phyloP scores from a whole-genome alignment of 2,797 vertebrate genomes.

The Pelochelys cantorii region DNA sequence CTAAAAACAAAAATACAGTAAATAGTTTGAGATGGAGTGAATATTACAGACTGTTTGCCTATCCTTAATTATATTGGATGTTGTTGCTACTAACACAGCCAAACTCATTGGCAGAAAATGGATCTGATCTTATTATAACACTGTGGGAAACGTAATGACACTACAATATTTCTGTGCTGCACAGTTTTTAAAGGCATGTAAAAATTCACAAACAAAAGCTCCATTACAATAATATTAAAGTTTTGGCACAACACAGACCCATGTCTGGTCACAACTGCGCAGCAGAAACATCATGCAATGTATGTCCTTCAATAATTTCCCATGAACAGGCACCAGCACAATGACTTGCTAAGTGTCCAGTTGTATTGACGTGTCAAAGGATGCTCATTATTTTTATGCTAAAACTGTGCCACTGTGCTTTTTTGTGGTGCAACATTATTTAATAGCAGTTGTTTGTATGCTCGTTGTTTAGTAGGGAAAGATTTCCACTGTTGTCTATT shows the following conservation, averaged over 20 bases:
- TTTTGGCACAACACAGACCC: neutral
- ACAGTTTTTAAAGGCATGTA: neutral
- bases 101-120: slow-evolving; percentile 47
- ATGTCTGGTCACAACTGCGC: neutral
- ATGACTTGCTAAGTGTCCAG: neutral
- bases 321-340: accelerated
- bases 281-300: neutral
- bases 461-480: slow-evolving; percentile 6
- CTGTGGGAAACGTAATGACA: neutral
- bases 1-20: neutral
- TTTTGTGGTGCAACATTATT: neutral
- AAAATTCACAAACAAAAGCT: neutral
- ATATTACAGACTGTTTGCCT: neutral
- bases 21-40: neutral
- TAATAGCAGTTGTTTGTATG: neutral
- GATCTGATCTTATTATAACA: slow-evolving; percentile 58
- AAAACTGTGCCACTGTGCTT: neutral
- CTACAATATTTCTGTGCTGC: neutral
- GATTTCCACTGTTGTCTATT: slow-evolving; percentile 57
- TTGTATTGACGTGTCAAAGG: neutral
- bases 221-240: neutral
- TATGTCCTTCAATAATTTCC: neutral
- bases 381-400: neutral
- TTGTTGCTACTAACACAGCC: slow-evolving; percentile 5
- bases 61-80: slow-evolving; percentile 38